These are phyloP conservation scores for Phallusia fumigata DNA, from an alignment of 23 tunicate species.

Conservation along the genomic window DNA sequence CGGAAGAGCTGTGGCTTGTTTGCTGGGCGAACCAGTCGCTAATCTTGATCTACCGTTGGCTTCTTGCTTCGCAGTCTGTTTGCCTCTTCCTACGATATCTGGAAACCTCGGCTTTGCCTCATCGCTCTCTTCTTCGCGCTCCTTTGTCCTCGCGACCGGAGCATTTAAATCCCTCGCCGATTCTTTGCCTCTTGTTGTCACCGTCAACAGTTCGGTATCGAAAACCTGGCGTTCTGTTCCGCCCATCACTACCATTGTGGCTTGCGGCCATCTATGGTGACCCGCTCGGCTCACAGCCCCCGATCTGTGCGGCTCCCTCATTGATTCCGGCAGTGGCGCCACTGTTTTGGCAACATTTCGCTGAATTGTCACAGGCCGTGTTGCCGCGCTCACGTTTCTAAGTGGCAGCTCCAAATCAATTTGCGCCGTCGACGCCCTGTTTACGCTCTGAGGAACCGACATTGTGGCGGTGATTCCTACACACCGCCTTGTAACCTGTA, in stretches of 20 bases:
- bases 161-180: background rate
- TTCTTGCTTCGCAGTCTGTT: background rate
- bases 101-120: slow-evolving; percentile 22
- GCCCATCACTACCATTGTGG: slow-evolving; percentile 56
- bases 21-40: slow-evolving; percentile 43
- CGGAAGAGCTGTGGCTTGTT: slow-evolving; percentile 29
- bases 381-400: slow-evolving; percentile 8
- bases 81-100: background rate
- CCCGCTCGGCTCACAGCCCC: slow-evolving; percentile 65
- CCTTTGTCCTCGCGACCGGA: slow-evolving; percentile 18
- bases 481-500: too few relatives aligned
- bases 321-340: slow-evolving; percentile 23
- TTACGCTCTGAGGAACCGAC: slow-evolving; percentile 4
- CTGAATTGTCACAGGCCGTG: slow-evolving; percentile 44
- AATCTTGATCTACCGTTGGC: slow-evolving; percentile 9
- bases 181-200: slow-evolving; percentile 37
- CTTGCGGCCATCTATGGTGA: slow-evolving; percentile 64
- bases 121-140: background rate
- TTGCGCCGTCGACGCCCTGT: slow-evolving; percentile 18
- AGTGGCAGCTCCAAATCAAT: slow-evolving; percentile 32
- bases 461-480: background rate
- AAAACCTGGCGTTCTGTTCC: slow-evolving; percentile 40
- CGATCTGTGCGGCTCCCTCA: slow-evolving; percentile 25
- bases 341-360: slow-evolving; percentile 51
- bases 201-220: slow-evolving; percentile 66